Percentiles rank a stretch among this genome's conserved stretches.
Evolutionary conservation across 2,113 vertebrate species (phyloP).

Genomic region (Crotalus viridis): DNA sequence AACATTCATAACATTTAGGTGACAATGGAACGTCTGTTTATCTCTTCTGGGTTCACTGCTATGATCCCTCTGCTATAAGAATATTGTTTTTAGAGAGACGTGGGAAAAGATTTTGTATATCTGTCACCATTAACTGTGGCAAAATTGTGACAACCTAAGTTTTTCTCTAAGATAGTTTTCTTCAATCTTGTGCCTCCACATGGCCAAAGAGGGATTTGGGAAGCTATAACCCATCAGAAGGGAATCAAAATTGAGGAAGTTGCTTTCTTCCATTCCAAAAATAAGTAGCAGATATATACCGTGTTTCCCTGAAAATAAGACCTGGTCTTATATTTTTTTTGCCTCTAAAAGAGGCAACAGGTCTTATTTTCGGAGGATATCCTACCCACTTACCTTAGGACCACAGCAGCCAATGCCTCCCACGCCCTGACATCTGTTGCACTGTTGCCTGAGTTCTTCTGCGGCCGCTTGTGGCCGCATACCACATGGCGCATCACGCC

Average conservation of each 20-base stretch:
- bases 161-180: neutral
- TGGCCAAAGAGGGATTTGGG: neutral
- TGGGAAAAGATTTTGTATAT: neutral
- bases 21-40: neutral
- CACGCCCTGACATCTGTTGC: no score
- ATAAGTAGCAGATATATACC: neutral
- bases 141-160: neutral
- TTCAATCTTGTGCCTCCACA: neutral
- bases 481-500: no score
- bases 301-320: no score
- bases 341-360: no score
- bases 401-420: no score
- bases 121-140: conserved; percentile 6
- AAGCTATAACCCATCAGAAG: neutral
- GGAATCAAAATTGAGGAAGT: neutral
- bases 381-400: no score
- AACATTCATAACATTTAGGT: neutral
- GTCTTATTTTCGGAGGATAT: no score
- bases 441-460: no score
- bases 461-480: no score
- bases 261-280: neutral
- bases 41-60: neutral
- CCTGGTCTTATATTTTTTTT: no score
- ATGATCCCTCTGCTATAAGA: neutral
- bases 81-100: conserved; percentile 7